A percentile compares a stretch with the other conserved stretches of the same genome.
Conservation (phyloP, 2,113 vertebrate species). For the Elaphurus davidianus region DNA sequence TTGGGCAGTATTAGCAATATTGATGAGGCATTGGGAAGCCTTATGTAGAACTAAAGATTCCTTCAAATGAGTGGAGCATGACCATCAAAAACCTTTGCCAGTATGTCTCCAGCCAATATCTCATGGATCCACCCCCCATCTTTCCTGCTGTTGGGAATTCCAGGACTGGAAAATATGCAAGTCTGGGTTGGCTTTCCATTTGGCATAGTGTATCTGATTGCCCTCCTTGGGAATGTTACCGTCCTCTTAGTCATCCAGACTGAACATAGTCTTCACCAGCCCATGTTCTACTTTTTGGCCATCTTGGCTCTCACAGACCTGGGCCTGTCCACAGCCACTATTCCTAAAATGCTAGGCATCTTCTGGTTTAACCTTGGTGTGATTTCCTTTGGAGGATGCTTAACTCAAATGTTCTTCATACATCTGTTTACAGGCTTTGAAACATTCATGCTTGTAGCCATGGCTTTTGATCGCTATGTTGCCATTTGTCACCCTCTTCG, state of each 20-base stretch:
- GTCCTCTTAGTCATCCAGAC: background rate
- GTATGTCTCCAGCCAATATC: background rate
- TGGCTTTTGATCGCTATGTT: constrained; percentile 35
- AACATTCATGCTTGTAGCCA: constrained; percentile 42
- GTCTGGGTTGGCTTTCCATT: constrained; percentile 27
- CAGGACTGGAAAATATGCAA: constrained; percentile 27
- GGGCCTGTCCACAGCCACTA: background rate
- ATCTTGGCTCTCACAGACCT: constrained; percentile 48
- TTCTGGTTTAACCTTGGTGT: constrained; percentile 27
- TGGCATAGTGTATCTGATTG: background rate
- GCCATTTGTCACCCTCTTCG: constrained; percentile 22
- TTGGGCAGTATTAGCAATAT: background rate
- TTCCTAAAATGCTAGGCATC: constrained; percentile 32
- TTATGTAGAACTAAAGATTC: background rate
- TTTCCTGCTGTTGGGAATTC: constrained; percentile 32
- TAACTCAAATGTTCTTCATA: constrained; percentile 54
- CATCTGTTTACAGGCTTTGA: constrained; percentile 43
- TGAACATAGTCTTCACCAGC: constrained; percentile 34
- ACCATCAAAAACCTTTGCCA: background rate
- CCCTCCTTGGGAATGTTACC: constrained; percentile 14
- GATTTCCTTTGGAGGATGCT: constrained; percentile 29
- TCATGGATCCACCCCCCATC: background rate
- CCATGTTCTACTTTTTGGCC: constrained; percentile 54
- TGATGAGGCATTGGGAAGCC: background rate
- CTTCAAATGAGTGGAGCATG: background rate